phyloP scores from a whole-genome alignment of 2,113 vertebrate genomes.

The Mus spicilegus region DNA sequence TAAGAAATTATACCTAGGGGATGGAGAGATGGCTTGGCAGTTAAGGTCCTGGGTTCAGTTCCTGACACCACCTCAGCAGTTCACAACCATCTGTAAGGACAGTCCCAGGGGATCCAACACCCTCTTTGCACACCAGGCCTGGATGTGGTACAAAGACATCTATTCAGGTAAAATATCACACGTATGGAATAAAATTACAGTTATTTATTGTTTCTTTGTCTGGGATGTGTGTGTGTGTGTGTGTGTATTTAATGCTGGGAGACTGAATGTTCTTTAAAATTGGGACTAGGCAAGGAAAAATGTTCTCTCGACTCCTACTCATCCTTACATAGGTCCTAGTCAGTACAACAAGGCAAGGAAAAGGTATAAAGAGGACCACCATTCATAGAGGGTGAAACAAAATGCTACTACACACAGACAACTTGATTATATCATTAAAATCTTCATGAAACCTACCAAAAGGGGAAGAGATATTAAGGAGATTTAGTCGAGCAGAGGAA shows the following conservation, averaged over 20 bases:
- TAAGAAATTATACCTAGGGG: neutral
- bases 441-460: slow-evolving; percentile 5
- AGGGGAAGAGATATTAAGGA: neutral
- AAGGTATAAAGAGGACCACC: neutral
- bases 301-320: neutral
- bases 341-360: neutral
- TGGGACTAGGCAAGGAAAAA: neutral
- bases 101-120: neutral
- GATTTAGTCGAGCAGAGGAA: neutral
- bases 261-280: neutral
- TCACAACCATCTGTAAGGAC: neutral
- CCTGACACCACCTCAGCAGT: neutral
- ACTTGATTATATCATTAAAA: neutral
- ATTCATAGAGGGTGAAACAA: neutral
- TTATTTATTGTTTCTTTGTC: neutral
- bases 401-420: neutral
- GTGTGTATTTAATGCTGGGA: neutral
- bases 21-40: neutral
- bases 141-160: neutral
- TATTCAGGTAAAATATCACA: neutral
- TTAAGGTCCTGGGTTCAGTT: neutral
- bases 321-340: neutral
- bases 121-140: neutral
- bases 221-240: neutral
- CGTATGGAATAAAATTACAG: neutral